Percentiles rank a stretch among this genome's conserved stretches.
phyloP scores from a whole-genome alignment of 2,797 vertebrate species.

The Falco columbarius region DNA sequence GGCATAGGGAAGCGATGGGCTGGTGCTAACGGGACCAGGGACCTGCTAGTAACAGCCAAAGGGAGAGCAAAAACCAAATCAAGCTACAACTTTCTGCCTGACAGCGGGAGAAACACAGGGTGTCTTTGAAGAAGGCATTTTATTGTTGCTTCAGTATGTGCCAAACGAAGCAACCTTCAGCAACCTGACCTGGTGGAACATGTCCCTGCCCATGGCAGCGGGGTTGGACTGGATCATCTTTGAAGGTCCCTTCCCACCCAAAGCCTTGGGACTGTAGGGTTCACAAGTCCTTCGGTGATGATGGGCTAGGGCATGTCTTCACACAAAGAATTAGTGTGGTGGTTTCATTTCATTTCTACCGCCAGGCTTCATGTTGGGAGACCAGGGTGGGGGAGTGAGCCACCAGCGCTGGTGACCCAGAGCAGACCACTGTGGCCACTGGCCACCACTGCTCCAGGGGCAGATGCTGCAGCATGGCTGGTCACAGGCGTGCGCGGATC shows the following conservation, averaged over 20 bases:
- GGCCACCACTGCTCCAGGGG: not conserved
- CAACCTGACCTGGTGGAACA: not conserved
- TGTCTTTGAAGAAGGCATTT: not conserved
- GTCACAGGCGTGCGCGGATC: rapidly evolving
- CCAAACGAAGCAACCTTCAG: not conserved
- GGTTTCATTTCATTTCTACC: not conserved
- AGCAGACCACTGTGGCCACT: rapidly evolving
- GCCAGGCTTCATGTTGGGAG: not conserved
- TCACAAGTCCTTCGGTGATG: not conserved
- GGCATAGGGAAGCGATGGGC: not conserved
- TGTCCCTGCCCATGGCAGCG: not conserved
- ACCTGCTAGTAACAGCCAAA: not conserved
- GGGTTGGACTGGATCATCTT: not conserved
- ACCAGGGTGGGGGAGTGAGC: not conserved
- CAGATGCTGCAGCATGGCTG: rapidly evolving
- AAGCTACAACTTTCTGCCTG: not conserved
- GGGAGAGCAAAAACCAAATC: not conserved
- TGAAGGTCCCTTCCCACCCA: not conserved
- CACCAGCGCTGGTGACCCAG: rapidly evolving
- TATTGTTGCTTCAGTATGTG: not conserved
- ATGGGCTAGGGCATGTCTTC: not conserved
- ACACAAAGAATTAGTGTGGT: not conserved
- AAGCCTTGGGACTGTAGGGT: not conserved
- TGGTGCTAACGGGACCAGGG: not conserved
- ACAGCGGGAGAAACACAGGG: not conserved